These are phyloP conservation scores for Isoperla grammatica DNA, from an alignment of 2,888 invertebrate genomes.

Conservation along the genomic window DNA sequence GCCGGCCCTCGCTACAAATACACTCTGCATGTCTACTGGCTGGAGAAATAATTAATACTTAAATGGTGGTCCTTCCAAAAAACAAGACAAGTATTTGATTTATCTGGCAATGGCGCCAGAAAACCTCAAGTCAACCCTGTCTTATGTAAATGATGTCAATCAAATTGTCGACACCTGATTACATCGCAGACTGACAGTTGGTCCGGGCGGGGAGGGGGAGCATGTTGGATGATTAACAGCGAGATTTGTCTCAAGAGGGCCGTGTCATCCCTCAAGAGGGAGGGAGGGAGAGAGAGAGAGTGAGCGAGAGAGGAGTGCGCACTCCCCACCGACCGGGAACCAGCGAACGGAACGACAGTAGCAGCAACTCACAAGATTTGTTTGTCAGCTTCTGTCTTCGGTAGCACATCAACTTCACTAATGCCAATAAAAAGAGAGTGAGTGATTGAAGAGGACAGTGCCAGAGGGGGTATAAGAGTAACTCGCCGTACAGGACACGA, in stretches of 20 bases:
- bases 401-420: too few species aligned
- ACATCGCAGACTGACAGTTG: not conserved
- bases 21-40: not conserved
- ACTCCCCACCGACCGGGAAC: too few species aligned
- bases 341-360: too few species aligned
- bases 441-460: not conserved
- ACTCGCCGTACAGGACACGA: not conserved
- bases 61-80: slow-evolving; percentile 12
- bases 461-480: not conserved
- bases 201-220: not conserved
- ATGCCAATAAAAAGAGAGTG: too few species aligned
- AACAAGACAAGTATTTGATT: slow-evolving; percentile 9
- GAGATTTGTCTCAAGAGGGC: too few species aligned
- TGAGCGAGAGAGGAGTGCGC: too few species aligned
- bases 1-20: not conserved
- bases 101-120: slow-evolving; percentile 4
- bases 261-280: too few species aligned
- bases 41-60: slow-evolving; percentile 11
- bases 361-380: too few species aligned
- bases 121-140: not conserved
- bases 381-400: too few species aligned
- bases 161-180: not conserved
- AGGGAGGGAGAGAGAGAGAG: too few species aligned
- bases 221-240: not conserved
- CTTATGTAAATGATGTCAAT: slow-evolving; percentile 6